phyloP scores from a whole-genome alignment of 2,113 vertebrate species.

The Campylorhamphus procurvoides region DNA sequence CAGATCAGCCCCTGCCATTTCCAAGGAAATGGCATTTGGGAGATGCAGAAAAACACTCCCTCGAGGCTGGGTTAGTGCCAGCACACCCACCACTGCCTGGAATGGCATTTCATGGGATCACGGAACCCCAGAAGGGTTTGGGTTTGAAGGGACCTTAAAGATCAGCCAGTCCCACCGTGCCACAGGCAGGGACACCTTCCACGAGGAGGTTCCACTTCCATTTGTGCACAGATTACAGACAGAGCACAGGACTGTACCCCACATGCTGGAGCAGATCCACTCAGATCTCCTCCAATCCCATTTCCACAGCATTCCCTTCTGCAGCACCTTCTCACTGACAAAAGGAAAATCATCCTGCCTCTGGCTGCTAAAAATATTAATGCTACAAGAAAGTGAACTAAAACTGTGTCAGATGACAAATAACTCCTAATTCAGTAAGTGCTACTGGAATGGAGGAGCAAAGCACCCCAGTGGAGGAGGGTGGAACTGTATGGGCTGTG shows the following conservation, averaged over 20 bases:
- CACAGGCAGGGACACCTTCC: neutral
- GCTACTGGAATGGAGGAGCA: neutral
- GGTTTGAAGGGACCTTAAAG: accelerated
- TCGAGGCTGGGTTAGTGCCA: neutral
- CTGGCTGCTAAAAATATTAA: neutral
- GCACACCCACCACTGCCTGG: accelerated
- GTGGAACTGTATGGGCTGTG: neutral
- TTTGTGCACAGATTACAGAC: neutral
- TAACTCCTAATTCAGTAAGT: neutral
- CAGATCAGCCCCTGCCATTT: neutral
- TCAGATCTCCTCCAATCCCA: accelerated
- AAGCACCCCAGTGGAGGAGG: neutral
- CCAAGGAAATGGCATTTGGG: neutral
- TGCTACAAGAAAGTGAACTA: neutral
- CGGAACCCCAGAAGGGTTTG: accelerated
- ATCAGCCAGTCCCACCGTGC: neutral
- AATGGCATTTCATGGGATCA: neutral
- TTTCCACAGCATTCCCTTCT: neutral
- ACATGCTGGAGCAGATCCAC: neutral
- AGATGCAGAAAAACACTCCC: neutral
- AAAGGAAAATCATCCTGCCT: neutral
- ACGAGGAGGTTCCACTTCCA: neutral
- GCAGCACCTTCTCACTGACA: neutral
- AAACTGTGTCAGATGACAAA: neutral
- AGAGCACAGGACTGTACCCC: neutral